Percentiles rank a stretch among this genome's conserved stretches.
Conservation (phyloP, 2,113 vertebrate genomes). For the Mobula hypostoma region DNA sequence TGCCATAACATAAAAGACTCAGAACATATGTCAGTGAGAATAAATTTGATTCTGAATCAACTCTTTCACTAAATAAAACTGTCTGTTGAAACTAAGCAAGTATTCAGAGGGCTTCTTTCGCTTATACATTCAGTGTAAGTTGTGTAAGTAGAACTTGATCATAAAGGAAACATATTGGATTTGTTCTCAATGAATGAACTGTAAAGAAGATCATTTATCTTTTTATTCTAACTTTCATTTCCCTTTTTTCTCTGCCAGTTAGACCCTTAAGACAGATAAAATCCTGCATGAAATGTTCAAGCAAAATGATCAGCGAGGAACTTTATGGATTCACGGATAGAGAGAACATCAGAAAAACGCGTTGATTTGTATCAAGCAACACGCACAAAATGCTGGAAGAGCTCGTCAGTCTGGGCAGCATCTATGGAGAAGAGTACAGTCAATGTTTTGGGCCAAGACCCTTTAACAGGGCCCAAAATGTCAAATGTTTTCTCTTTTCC, state of each 20-base stretch:
- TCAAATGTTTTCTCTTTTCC: too few species aligned
- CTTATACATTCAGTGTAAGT: neutral
- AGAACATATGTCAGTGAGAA: too few species aligned
- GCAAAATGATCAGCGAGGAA: neutral
- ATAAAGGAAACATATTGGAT: neutral
- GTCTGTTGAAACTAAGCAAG: neutral
- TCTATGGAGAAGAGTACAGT: too few species aligned
- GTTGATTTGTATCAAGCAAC: too few species aligned
- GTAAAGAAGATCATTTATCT: neutral
- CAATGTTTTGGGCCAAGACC: too few species aligned
- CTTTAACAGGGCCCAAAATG: too few species aligned
- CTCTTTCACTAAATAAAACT: neutral
- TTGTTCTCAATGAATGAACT: neutral
- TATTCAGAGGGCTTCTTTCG: neutral
- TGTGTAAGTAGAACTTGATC: too few species aligned
- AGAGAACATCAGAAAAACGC: neutral
- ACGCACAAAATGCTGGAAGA: too few species aligned
- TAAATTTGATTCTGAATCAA: too few species aligned
- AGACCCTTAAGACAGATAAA: neutral
- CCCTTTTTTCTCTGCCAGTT: neutral
- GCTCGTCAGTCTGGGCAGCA: too few species aligned
- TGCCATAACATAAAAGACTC: too few species aligned
- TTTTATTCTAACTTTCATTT: neutral
- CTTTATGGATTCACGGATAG: neutral
- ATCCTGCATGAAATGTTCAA: neutral